Base-by-base conservation (phyloP, 2,113 vertebrate genomes). In the Falco punctatus region DNA sequence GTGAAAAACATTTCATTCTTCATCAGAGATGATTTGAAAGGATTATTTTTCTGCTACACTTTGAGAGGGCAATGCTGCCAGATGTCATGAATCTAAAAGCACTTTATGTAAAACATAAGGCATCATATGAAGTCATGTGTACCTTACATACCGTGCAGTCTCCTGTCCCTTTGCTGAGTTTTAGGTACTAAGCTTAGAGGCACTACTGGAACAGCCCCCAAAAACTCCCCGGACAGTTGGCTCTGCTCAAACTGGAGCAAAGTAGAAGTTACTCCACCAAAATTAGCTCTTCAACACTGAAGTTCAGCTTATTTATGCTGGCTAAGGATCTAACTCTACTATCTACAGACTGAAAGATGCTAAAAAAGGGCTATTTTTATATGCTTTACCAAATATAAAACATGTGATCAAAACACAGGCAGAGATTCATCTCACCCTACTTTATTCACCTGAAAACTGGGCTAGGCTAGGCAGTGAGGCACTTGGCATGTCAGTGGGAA, bases 371-470 rank as follows among this genome's bases (percentile, higher is more conserved):
- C 51, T 94, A 32, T 86, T 92, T 87, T 88, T 51, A 49, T 62
- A 70, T 18, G 46, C 23, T 77, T 74, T 86, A 58, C 81, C 64
- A 92, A 90, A 90, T 89, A 88, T 77, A 95, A 95, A 91, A 51
- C 33, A 86, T 17, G 78, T 40, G 78, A 92, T 18, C 83, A 74
- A 91, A 92, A 92, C 0, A 2, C 62, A 87, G 93, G 77, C 79
- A 82, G 87, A 81, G 57, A 85, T 49, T 87, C 52, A 82, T 95
- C 87, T 79, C 93, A 90, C 58, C 91, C 94, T 89, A 91, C 62
- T 91, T 96, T 91, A 91, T 82, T 89, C 87, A 97, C 96, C 94
- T 94, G 74, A 77, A 85, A 55, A 23, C 87, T 59, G 65, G 61
- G 65, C 33, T 46, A 38, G 38, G 48, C 46, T n/a, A 75, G 49